These are phyloP conservation scores for Cantharis nigra DNA, from an alignment of 2,888 invertebrate genomes.

Conservation along the genomic window DNA sequence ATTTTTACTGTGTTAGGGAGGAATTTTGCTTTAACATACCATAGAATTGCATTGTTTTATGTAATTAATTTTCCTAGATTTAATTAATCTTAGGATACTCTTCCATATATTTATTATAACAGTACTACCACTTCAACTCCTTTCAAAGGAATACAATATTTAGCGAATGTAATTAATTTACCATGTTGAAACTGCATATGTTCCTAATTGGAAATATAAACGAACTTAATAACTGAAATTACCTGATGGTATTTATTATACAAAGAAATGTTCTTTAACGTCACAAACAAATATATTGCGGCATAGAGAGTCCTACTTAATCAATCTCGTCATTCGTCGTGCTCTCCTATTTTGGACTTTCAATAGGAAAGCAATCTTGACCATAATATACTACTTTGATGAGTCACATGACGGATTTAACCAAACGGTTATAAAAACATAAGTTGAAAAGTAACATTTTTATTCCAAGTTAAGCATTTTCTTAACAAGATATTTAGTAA, in stretches of 20 bases:
- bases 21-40: neutral
- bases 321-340: slow-evolving; percentile 15
- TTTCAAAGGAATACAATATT: neutral
- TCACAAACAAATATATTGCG: slow-evolving; percentile 23
- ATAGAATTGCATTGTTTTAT: neutral
- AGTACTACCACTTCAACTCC: neutral
- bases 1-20: neutral
- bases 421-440: neutral
- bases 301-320: slow-evolving; percentile 12
- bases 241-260: slow-evolving; percentile 1
- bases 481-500: neutral
- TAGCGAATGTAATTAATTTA: neutral
- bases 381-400: neutral
- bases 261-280: slow-evolving; percentile 18
- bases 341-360: slow-evolving; percentile 6
- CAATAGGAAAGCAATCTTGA: slow-evolving; percentile 10
- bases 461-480: neutral
- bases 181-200: no score
- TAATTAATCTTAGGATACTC: neutral
- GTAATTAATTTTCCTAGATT: neutral
- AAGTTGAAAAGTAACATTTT: neutral
- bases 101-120: neutral
- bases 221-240: neutral
- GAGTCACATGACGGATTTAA: neutral
- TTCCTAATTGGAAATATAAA: neutral